phyloP scores from a whole-genome alignment of 1,140 invertebrate genomes.

The Aphaenogaster floridana region DNA sequence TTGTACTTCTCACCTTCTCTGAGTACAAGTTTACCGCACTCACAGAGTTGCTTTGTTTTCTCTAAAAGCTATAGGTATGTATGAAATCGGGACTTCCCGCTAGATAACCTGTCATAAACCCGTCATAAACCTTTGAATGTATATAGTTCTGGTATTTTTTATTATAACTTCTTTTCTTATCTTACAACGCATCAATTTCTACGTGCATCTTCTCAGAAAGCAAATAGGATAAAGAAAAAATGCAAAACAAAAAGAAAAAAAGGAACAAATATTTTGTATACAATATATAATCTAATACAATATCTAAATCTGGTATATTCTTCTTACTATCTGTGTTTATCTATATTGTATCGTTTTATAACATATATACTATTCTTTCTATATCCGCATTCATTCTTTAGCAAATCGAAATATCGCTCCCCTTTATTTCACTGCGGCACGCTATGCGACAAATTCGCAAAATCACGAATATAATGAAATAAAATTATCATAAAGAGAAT shows the following conservation, averaged over 20 bases:
- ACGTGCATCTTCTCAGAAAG: not conserved
- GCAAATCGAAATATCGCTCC: constrained; percentile 9
- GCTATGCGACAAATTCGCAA: not conserved
- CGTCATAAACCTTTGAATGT: not conserved
- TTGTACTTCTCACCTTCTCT: constrained; percentile 32
- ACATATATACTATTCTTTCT: not conserved
- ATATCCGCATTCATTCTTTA: not conserved
- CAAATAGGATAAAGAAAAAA: not conserved
- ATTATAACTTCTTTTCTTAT: not conserved
- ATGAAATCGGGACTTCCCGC: not conserved
- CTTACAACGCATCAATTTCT: not conserved
- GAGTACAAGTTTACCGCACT: constrained; percentile 18
- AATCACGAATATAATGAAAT: constrained; percentile 34
- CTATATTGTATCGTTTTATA: not conserved
- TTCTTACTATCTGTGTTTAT: not conserved
- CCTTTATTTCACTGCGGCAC: not conserved
- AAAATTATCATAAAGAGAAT: constrained; percentile 38
- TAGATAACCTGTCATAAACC: not conserved
- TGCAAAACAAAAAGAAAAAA: not conserved
- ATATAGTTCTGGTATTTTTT: not conserved
- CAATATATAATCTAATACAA: not conserved
- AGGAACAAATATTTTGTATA: not conserved
- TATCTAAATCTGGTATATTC: not conserved
- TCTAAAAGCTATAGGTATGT: not conserved
- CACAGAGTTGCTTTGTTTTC: constrained; percentile 9